These are phyloP conservation scores for Panulirus ornatus DNA, from an alignment of 1,140 invertebrate species.

Conservation along the genomic window DNA sequence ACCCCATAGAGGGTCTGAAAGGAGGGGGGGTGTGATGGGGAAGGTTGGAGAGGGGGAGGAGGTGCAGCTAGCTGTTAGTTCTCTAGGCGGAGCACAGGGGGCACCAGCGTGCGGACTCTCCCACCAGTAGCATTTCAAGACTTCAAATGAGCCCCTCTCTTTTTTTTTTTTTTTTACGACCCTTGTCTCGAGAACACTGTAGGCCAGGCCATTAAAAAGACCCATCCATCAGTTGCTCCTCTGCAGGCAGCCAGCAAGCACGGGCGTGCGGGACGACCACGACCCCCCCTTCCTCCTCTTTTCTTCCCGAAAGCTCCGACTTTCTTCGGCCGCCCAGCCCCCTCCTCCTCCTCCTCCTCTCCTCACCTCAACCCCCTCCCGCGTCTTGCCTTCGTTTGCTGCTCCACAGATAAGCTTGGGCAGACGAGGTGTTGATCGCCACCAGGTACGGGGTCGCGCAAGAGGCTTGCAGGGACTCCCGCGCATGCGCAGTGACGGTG, in stretches of 20 bases:
- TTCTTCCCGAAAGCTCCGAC: no score
- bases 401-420: neutral
- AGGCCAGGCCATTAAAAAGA: neutral
- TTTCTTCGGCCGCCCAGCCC: neutral
- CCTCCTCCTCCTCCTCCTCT: neutral
- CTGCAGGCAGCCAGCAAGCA: neutral
- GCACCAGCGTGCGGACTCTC: neutral
- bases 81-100: neutral
- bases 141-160: neutral
- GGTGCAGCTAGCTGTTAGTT: constrained; percentile 16
- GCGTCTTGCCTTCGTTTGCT: no score
- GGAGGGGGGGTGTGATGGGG: no score
- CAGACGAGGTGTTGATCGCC: neutral
- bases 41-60: neutral
- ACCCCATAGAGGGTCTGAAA: neutral
- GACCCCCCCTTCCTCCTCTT: neutral
- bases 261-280: neutral
- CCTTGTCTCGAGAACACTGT: neutral
- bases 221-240: constrained; percentile 13
- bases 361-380: no score
- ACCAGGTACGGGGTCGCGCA: constrained; percentile 5
- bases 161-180: constrained; percentile 11
- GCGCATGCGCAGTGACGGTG: neutral
- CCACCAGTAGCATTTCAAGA: neutral
- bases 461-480: neutral